Evolutionary conservation across 2,797 vertebrate genomes (phyloP).

Genomic region (Knipowitschia caucasica): DNA sequence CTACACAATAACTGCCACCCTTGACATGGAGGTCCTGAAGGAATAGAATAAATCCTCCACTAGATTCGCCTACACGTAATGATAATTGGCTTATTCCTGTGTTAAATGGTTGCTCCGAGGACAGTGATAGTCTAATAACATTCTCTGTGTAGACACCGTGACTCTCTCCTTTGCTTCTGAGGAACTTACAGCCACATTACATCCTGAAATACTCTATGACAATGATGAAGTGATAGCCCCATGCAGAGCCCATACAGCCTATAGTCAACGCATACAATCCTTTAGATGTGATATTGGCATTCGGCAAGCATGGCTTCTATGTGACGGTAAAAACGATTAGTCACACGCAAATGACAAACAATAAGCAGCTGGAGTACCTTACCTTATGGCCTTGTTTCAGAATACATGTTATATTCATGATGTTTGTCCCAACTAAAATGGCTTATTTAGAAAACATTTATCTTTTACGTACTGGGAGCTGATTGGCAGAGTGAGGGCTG

Average conservation of each 20-base stretch:
- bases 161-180: conserved; percentile 57
- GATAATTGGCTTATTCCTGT: conserved; percentile 79
- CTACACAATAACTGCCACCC: conserved; percentile 60
- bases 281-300: background rate
- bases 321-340: too few species aligned
- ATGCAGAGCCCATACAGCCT: conserved; percentile 17
- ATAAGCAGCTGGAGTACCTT: too few species aligned
- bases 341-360: too few species aligned
- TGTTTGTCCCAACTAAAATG: too few species aligned
- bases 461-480: too few species aligned
- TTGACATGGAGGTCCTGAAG: conserved; percentile 60
- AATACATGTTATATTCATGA: too few species aligned
- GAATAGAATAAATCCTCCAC: conserved; percentile 70
- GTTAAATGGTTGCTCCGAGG: conserved; percentile 73
- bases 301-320: background rate
- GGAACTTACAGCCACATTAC: conserved; percentile 70
- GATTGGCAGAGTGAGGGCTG: too few species aligned
- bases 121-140: conserved; percentile 59
- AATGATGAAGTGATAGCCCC: conserved; percentile 71
- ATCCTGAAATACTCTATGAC: conserved; percentile 71
- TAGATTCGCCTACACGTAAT: conserved; percentile 67
- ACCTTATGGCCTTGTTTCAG: too few species aligned
- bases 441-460: too few species aligned
- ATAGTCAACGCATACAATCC: background rate
- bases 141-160: conserved; percentile 56